Evolutionary conservation across 2,113 vertebrate genomes (phyloP), one percentile per base, ranked within the genome.

Genomic region (Brachirus orientalis): DNA sequence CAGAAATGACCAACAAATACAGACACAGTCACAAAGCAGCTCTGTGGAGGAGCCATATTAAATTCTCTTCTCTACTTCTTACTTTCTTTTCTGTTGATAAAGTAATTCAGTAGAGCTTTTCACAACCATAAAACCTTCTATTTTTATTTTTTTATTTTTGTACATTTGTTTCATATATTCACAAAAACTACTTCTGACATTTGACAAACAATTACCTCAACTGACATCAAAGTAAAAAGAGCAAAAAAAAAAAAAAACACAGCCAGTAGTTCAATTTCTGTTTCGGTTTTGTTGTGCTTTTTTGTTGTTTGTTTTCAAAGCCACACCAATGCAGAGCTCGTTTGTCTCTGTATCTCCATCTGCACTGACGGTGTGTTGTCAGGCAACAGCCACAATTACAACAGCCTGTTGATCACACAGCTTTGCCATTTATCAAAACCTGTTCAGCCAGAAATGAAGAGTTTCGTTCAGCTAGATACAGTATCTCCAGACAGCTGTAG

Each of bases 131-230:
- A 83, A 88, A 83, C 82, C 80, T 89, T 83, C 68, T 46, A 57
- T 84, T 85, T 85, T 85, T 64, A 19, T 40, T 80, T 82, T 83
- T 66, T n/a, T n/a, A n/a, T n/a, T 85, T 84, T 82, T 82, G 72
- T 86, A 88, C 80, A 90, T 80, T 89, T 86, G 77, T 85, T 70
- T 89, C 77, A 84, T 89, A 90, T 89, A 89, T 86, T 87, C 89
- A 90, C 92, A 92, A 87, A 89, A 92, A 10, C 79, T 88, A 94
- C 89, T 88, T 28, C 77, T 85, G 88, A 92, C 90, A 86, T 88
- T 90, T 87, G 87, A 94, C 92, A 87, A 90, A 93, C 92, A 92
- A 88, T 87, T 88, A 93, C 83, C 75, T 93, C 84, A 90, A 91
- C 79, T 92, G 90, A 93, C 91, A 88, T 83, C 81, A 90, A 91